phyloP scores from a whole-genome alignment of 2,113 vertebrate species.

The Hippocampus comes region DNA sequence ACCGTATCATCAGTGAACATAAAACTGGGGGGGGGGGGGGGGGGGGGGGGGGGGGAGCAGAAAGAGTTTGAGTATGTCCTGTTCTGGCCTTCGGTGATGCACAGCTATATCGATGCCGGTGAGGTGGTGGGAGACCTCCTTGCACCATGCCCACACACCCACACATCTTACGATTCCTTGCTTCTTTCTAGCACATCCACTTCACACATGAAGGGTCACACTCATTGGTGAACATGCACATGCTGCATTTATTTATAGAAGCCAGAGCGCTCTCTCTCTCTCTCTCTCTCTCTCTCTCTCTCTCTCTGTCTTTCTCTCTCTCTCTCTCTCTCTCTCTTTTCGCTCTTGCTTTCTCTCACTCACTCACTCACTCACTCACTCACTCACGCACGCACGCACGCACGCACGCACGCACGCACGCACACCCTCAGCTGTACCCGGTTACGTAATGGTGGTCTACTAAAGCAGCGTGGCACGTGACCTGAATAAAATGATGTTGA shows the following conservation, averaged over 20 bases:
- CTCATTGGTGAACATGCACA: conserved; percentile 11
- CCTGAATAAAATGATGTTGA: conserved; percentile 56
- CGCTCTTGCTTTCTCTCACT: too few species aligned
- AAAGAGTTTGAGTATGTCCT: not conserved
- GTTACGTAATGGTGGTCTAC: conserved; percentile 62
- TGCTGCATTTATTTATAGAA: conserved; percentile 50
- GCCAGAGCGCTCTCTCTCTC: not conserved
- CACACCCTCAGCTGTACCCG: conserved; percentile 21
- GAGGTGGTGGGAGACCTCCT: conserved; percentile 9
- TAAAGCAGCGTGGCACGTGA: conserved; percentile 59
- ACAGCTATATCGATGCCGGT: not conserved
- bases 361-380: not conserved
- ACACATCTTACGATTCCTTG: conserved; percentile 38
- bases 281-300: too few species aligned
- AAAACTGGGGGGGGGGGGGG: not conserved
- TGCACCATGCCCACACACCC: conserved; percentile 30
- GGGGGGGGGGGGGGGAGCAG: too few species aligned
- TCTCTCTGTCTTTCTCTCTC: too few species aligned
- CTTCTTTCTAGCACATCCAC: conserved; percentile 7
- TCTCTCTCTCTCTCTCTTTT: not conserved
- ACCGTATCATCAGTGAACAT: not conserved
- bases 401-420: not conserved
- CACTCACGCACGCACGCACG: too few species aligned
- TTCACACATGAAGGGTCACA: conserved; percentile 14
- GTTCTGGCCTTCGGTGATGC: not conserved